Evolutionary conservation across 2,113 vertebrate species (phyloP), one percentile per base, ranked within the genome.

Genomic region (Microtus montanus): DNA sequence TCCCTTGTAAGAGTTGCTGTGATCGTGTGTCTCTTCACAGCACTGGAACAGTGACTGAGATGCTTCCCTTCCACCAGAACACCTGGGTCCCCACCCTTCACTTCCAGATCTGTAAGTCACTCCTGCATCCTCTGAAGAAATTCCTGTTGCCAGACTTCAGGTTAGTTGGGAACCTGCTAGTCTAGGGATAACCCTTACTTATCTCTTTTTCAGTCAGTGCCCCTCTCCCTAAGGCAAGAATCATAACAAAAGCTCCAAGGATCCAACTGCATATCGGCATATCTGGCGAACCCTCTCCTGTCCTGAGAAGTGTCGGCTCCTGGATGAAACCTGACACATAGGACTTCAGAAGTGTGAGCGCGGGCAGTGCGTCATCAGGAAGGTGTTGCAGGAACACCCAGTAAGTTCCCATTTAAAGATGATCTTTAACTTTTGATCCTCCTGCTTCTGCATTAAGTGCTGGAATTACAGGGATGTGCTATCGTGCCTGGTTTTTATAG

Each of bases 201-300:
- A 1, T 15, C 52, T 63, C 44, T 14, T 28, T 47, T 41, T 54
- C 19, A 9, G 35, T 20, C 6, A 14, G 44, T 0, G 68, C 9
- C 7, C 38, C 33, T 5, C 0, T 0, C 38, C 22, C 58, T 5
- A 10, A 58, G 61, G 28, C 3, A 33, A 58, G 68, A 87, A 22
- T 68, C 47, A 85, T 73, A 63, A 11, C 54, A 54, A 0, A 75
- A 82, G 61, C 38, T 30, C 58, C 17, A 2, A 44, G 41, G 15
- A 35, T 28, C 70, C 7, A 9, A 5, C 3, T 2, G 41, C 3
- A 0, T 26, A 13, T 2, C 5, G 2, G 41, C 7, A 0, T 24
- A 7, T 5, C 73, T 8, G 12, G 22, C 2, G 49, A 49, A 19
- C 20, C 2, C 24, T 70, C 64, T 12, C 17, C 20, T 6, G 2